Evolutionary conservation across 2,888 invertebrate genomes (phyloP), one percentile per base, ranked within the genome.

Genomic region (Coelogynopora nodosa): DNA sequence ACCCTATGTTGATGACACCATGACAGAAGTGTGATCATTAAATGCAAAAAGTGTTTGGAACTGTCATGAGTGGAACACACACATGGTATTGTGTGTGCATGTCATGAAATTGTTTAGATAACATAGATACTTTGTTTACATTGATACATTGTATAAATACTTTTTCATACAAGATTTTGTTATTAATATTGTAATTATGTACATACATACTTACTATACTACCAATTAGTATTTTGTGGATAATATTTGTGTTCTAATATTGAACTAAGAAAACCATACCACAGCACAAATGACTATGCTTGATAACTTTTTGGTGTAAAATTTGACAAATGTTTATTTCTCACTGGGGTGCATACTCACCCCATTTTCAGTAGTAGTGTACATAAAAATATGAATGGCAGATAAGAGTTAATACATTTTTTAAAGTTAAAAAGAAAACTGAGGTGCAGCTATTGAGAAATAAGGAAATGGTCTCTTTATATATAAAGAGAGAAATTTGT

Each of bases 211-310:
- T n/a, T 74, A 23, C 18, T 26, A 74, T 74, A 23, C 23, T 74
- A 5, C 74, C 18, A 74, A 74, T 74, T n/a, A 74, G 2, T 74
- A 74, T 74, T 74, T 74, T 74, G 74, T 74, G 74, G 74, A 74
- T 23, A 74, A 74, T 74, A 74, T 74, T 74, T 74, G 74, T 74
- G 5, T 74, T 74, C 2, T 26, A 74, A 74, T 74, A 49, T 18
- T 49, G 5, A 49, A 49, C 49, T 10, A 49, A 18, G 49, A 49
- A 49, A 49, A 5, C 5, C 18, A 18, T 49, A 10, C 5, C 49
- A n/a, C n/a, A n/a, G n/a, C 49, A 49, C 49, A 49, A 49, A 5
- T 49, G 49, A 49, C 18, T 49, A 49, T 49, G 49, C 18, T 49
- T 49, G 49, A 49, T 49, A 49, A 49, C 49, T 13, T 49, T 49